Conservation (phyloP, 2,888 invertebrate genomes). For the Asteroscopus sphinx region DNA sequence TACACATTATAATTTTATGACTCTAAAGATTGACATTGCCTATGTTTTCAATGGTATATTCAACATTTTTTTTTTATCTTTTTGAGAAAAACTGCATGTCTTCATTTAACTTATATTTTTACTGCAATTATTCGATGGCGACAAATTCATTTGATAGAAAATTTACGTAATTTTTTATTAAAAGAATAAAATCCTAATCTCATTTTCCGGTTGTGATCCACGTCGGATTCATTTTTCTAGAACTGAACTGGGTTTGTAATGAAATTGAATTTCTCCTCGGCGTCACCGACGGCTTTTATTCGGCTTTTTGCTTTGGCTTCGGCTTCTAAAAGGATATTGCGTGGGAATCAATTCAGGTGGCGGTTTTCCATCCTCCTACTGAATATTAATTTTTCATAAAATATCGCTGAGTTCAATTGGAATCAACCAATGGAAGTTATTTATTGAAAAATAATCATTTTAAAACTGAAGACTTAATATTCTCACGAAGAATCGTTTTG, state of each 20-base stretch:
- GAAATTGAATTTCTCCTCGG: constrained; percentile 83
- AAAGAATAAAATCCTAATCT: constrained; percentile 55
- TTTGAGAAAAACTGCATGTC: too few relatives aligned
- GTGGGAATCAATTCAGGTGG: constrained; percentile 87
- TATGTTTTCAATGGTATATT: background rate
- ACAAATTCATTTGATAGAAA: constrained; percentile 7
- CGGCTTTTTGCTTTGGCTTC: constrained; percentile 83
- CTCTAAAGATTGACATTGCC: background rate
- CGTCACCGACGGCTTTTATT: constrained; percentile 77
- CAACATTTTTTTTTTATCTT: too few relatives aligned
- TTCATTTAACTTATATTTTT: too few relatives aligned
- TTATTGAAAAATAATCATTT: constrained; percentile 45
- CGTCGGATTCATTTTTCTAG: constrained; percentile 69
- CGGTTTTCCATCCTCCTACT: constrained; percentile 69
- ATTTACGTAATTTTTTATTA: constrained; percentile 11
- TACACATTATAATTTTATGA: background rate
- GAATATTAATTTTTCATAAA: constrained; percentile 80
- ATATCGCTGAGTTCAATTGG: constrained; percentile 58
- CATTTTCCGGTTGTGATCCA: constrained; percentile 57
- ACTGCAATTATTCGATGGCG: constrained; percentile 5
- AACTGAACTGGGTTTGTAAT: constrained; percentile 71
- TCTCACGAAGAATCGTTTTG: constrained; percentile 5
- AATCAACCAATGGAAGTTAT: constrained; percentile 54
- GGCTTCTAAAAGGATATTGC: constrained; percentile 84
- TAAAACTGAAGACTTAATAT: constrained; percentile 10